Base-by-base conservation (phyloP, 2,888 invertebrate genomes). In the Pelosia muscerda region DNA sequence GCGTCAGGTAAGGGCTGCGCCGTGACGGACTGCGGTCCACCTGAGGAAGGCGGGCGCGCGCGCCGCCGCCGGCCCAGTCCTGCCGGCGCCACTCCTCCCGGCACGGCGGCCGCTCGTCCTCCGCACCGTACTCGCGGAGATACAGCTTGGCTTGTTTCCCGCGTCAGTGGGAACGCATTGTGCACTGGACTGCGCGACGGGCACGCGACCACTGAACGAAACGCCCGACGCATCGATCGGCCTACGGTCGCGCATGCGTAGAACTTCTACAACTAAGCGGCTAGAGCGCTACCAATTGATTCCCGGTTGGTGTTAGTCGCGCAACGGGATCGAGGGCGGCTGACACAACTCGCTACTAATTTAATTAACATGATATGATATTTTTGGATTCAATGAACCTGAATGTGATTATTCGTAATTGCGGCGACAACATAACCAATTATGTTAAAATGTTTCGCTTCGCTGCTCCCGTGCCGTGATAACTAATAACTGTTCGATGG, bases 21-120 rank as follows among this genome's bases (percentile, higher is more conserved):
- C 98, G 96, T 87, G 97, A 97, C 91, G 98, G 98, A 93, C 97
- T 97, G 91, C 98, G 97, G 96, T 98, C 98, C 92, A 98, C 98
- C 91, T 97, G 98, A 90, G 98, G 98, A 95, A 98, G 88, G 96
- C 94, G 92, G 79, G 95, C 92, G 96, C 97, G 95, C 96, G 91
- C 78, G 76, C 82, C 84, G 81, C 89, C 84, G 81, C 89, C 90
- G 84, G 90, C 78, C 91, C 95, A 94, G 77, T 95, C 93, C 85
- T 92, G 91, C 84, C 95, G 95, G 78, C 96, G 95, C 88, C 95
- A 95, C 76, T 95, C 92, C 85, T 93, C 94, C 84, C 93, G 93
- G 87, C 94, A 90, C 88, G 93, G 84, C 93, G 93, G 89, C 95
- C 94, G 88, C 93, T 95, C 91, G 91, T 92, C 95, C 91, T 93